phyloP scores from a whole-genome alignment of 2,888 invertebrate species.

The Oligia fasciuncula region DNA sequence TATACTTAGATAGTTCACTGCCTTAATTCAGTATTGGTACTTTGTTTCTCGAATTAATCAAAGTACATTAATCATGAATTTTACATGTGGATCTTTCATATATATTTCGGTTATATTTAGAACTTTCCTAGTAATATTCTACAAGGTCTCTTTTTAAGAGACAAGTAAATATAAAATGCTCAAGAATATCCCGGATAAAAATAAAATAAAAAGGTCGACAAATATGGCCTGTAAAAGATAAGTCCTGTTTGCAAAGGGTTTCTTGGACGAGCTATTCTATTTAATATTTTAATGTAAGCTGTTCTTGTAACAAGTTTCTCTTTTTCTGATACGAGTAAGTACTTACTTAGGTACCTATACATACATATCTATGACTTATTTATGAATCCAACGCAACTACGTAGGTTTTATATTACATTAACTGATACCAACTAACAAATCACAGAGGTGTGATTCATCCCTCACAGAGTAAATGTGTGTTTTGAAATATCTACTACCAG shows the following conservation, averaged over 20 bases:
- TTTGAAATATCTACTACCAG: neutral
- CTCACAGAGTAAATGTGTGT: neutral
- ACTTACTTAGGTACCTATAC: neutral
- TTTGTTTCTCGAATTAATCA: neutral
- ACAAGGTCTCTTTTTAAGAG: slow-evolving; percentile 17
- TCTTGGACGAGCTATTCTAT: slow-evolving; percentile 34
- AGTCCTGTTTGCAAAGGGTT: slow-evolving; percentile 46
- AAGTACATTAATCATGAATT: neutral
- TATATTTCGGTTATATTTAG: slow-evolving; percentile 15
- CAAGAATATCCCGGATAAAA: slow-evolving; percentile 21
- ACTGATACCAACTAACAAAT: neutral
- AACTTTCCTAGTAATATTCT: slow-evolving; percentile 11
- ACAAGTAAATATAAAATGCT: slow-evolving; percentile 26
- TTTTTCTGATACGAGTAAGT: slow-evolving; percentile 10
- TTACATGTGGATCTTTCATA: neutral
- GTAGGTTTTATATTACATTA: neutral
- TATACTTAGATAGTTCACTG: neutral
- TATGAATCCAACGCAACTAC: neutral
- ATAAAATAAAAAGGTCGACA: slow-evolving; percentile 33
- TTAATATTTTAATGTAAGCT: slow-evolving; percentile 35
- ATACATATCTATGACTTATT: neutral
- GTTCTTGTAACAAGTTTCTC: slow-evolving; percentile 19
- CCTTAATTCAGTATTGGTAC: no score
- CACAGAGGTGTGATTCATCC: neutral
- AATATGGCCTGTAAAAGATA: slow-evolving; percentile 31